Conservation (phyloP, 2,797 vertebrate genomes). For the Fringilla coelebs region DNA sequence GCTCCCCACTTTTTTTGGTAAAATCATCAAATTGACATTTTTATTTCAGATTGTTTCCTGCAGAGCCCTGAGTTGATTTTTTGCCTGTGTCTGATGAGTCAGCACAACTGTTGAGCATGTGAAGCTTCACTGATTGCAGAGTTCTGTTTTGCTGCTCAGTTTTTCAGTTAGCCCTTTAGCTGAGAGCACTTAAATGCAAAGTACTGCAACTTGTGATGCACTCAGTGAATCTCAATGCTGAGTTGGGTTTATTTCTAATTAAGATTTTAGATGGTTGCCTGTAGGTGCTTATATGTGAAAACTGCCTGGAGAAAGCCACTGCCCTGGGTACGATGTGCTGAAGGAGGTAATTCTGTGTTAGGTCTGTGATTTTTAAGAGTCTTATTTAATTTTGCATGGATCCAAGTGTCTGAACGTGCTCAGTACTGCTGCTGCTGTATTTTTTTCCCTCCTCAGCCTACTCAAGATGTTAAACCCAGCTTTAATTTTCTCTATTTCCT, state of each 20-base stretch:
- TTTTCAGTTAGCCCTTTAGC: not conserved
- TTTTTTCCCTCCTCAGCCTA: not conserved
- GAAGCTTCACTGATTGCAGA: not conserved
- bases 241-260: not conserved
- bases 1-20: not conserved
- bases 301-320: not conserved
- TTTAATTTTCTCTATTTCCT: conserved; percentile 3
- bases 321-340: not conserved
- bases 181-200: not conserved
- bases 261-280: not conserved
- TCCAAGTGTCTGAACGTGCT: not conserved
- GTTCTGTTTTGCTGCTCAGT: not conserved
- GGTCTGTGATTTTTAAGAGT: not conserved
- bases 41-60: not conserved
- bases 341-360: not conserved
- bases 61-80: not conserved
- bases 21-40: not conserved
- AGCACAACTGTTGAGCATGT: not conserved
- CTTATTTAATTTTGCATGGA: not conserved
- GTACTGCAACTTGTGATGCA: not conserved
- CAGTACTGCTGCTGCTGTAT: not conserved
- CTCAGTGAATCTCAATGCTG: fast-evolving
- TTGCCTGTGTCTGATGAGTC: not conserved
- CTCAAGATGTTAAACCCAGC: not conserved
- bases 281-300: not conserved